A percentile compares a stretch with the other conserved stretches of the same genome.
phyloP scores from a whole-genome alignment of 2,797 vertebrate genomes.

The Geotrypetes seraphini region DNA sequence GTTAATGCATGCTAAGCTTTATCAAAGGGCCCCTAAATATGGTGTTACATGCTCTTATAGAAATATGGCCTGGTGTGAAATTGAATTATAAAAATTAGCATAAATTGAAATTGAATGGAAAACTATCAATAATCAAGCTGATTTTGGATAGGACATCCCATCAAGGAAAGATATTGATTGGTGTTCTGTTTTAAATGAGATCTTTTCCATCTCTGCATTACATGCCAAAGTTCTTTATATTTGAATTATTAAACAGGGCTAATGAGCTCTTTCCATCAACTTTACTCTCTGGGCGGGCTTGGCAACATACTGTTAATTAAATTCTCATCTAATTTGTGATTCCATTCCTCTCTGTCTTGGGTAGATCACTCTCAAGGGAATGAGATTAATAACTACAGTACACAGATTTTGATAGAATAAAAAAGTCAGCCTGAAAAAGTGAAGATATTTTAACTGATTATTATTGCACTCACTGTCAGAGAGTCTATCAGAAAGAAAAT shows the following conservation, averaged over 20 bases:
- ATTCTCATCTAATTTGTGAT: neutral
- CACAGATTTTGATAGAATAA: neutral
- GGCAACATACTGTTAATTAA: constrained; percentile 1
- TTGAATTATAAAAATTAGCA: neutral
- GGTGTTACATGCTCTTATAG: too few relatives aligned
- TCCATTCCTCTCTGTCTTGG: neutral
- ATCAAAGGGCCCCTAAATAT: too few relatives aligned
- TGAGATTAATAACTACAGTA: too few relatives aligned
- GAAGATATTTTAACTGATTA: neutral
- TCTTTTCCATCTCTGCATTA: constrained; percentile 1
- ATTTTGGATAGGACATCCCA: neutral
- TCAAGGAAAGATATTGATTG: neutral
- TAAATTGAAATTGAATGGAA: neutral
- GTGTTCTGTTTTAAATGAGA: neutral
- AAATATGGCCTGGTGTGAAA: too few relatives aligned
- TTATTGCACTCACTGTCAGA: neutral
- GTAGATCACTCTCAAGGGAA: neutral
- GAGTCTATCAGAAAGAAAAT: neutral
- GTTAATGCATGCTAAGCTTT: too few relatives aligned
- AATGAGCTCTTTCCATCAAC: neutral
- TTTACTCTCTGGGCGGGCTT: neutral
- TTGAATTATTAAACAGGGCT: neutral
- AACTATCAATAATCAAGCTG: neutral
- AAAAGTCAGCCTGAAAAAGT: neutral
- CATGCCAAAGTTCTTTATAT: neutral